Conservation (phyloP, 2,797 vertebrate species). For the Odontamblyopus lacepedii region DNA sequence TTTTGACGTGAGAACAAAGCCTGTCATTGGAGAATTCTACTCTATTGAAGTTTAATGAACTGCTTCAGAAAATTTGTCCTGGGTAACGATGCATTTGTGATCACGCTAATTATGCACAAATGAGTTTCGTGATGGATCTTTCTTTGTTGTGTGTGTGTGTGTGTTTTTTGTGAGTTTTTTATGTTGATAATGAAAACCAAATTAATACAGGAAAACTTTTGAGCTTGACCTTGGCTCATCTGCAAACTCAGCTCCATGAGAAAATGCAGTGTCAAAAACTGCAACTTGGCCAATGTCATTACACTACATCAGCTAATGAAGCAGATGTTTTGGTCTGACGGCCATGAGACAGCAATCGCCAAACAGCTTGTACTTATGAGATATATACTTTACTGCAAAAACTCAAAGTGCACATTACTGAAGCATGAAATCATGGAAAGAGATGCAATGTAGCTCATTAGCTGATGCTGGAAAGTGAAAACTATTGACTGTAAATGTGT, state of each 20-base stretch:
- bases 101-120: too few species aligned
- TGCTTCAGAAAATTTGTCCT: too few species aligned
- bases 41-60: too few species aligned
- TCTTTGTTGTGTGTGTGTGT: too few species aligned
- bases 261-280: not conserved
- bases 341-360: not conserved
- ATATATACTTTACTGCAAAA: not conserved
- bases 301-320: constrained; percentile 5
- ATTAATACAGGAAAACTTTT: not conserved
- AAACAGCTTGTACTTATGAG: constrained; percentile 4
- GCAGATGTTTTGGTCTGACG: constrained; percentile 3
- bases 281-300: not conserved
- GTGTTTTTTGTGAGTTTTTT: too few species aligned
- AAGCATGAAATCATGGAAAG: not conserved
- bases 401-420: not conserved
- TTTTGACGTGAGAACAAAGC: too few species aligned
- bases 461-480: not conserved
- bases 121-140: too few species aligned
- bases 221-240: not conserved
- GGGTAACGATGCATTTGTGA: too few species aligned
- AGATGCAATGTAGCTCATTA: too few species aligned
- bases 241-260: constrained; percentile 5
- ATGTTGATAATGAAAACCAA: too few species aligned
- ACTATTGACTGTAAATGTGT: too few species aligned
- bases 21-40: too few species aligned